Evolutionary conservation across 92 coral and sea anemone species (phyloP), one percentile per base, ranked within the genome.

Genomic region (Montipora capitata): DNA sequence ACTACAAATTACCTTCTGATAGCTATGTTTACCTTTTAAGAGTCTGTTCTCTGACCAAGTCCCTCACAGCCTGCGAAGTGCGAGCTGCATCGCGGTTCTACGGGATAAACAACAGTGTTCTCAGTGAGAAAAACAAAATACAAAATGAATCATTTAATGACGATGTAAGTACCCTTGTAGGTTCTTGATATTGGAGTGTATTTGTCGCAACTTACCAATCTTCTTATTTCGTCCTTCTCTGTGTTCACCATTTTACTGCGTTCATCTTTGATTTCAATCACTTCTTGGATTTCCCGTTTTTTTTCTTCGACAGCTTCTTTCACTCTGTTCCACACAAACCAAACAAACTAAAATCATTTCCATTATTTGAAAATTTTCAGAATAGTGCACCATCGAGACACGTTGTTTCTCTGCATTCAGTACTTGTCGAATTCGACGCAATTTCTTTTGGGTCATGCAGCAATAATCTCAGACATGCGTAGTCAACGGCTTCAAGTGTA

Each of bases 81-180:
- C 90, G 87, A 49, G 98, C 98, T 20, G 98, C 96, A 56, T 93
- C 93, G 48, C 96, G 98, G 74, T 94, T 93, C 98, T 95, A 74
- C 7, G 43, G 15, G 11, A 10, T 54, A 54, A 40, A 44, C 5
- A 39, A 73, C 13, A 18, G 61, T 44, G 12, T 59, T 45, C 12
- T 54, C 51, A 54, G 66, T 2, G 2, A 3, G 40, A 4, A 61
- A 9, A 48, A 48, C 35, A 27, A 27, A 27, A 27, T 27, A 27
- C 35, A 27, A 27, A 27, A 27, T 27, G 35, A 27, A 27, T 27
- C 35, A 27, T 27, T 27, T 27, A 27, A 27, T 1, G 35, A 27
- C 1, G 35, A 27, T 27, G 1, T 27, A 27, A 27, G 35, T 27
- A 27, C 1, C 35, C 35, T 27, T 0, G 35, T 27, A 27, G 35